phyloP scores from a whole-genome alignment of 1,140 invertebrate genomes.

The Melipona quadrifasciata region DNA sequence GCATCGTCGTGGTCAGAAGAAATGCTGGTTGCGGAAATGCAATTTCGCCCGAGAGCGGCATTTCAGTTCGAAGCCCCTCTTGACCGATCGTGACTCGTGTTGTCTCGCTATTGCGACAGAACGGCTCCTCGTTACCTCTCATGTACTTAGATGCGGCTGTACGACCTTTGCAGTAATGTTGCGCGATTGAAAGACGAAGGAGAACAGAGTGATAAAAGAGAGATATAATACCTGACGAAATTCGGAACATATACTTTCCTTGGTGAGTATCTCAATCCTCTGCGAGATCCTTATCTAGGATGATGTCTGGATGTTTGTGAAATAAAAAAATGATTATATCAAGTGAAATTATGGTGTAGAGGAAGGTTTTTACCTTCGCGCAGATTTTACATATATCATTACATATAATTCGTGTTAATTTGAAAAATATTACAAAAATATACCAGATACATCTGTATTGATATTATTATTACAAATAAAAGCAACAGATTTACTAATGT shows the following conservation, averaged over 20 bases:
- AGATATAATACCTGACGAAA: slow-evolving; percentile 23
- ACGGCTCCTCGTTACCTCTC: slow-evolving; percentile 54
- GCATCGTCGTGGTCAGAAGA: background rate
- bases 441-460: background rate
- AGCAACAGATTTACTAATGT: background rate
- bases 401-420: background rate
- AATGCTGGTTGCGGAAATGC: slow-evolving; percentile 52
- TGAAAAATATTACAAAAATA: background rate
- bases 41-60: slow-evolving; percentile 50
- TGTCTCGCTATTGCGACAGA: slow-evolving; percentile 54
- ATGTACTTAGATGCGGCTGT: slow-evolving; percentile 42
- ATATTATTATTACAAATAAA: background rate
- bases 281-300: background rate
- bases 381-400: background rate
- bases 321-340: background rate
- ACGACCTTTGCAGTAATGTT: slow-evolving; percentile 61
- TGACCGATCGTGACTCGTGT: slow-evolving; percentile 62
- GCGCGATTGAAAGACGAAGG: slow-evolving; percentile 41
- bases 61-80: slow-evolving; percentile 53
- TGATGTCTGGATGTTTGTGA: background rate
- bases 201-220: background rate
- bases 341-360: background rate
- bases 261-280: background rate
- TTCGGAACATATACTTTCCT: background rate
- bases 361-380: background rate